These are phyloP conservation scores for Camelus bactrianus DNA, from an alignment of 2,113 vertebrate species.

Conservation along the genomic window DNA sequence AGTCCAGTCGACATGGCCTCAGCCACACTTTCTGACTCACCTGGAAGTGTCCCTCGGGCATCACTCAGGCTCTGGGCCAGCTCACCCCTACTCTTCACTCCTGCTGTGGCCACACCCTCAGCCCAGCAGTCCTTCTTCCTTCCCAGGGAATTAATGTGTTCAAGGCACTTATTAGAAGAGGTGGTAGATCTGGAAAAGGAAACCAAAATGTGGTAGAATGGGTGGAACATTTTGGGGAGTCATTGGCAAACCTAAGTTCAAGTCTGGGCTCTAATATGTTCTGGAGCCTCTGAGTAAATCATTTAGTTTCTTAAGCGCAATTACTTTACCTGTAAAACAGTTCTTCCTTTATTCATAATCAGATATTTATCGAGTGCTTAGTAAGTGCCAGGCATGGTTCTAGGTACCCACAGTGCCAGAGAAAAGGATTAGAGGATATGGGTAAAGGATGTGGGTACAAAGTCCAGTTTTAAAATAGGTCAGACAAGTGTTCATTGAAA, in stretches of 20 bases:
- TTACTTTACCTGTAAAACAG: background rate
- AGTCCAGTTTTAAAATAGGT: constrained; percentile 37
- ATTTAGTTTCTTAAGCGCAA: background rate
- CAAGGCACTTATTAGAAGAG: background rate
- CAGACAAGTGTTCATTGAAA: background rate
- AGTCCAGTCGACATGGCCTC: background rate
- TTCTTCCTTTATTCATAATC: background rate
- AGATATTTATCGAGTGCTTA: background rate
- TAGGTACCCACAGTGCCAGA: background rate
- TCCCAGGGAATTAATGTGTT: background rate
- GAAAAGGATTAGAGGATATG: background rate
- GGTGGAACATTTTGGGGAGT: background rate
- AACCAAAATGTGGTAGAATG: background rate
- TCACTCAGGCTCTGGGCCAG: background rate
- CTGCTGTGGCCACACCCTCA: background rate
- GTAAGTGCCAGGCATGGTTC: background rate
- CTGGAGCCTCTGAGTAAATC: background rate
- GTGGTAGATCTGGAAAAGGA: background rate
- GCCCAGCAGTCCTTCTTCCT: background rate
- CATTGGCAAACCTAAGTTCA: background rate
- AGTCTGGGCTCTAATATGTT: background rate
- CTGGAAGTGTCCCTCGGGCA: background rate
- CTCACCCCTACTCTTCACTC: background rate
- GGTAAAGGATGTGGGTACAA: background rate
- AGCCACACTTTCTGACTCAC: background rate